Evolutionary conservation across 2,113 vertebrate species (phyloP).

Genomic region (Hystrix brachyura): DNA sequence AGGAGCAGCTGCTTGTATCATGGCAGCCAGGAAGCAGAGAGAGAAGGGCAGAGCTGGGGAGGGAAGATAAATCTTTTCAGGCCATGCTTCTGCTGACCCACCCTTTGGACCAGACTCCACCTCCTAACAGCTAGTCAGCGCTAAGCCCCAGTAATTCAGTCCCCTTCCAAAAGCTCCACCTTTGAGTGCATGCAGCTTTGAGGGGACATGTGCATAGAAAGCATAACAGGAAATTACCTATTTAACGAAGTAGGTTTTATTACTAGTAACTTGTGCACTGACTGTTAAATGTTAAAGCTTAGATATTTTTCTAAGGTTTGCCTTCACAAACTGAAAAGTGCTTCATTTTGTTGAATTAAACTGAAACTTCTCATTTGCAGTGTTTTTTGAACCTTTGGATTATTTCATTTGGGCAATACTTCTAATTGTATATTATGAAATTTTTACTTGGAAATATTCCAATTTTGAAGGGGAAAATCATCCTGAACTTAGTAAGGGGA

Average conservation of each 20-base stretch:
- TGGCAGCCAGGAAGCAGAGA: not conserved
- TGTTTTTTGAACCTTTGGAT: not conserved
- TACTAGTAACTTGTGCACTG: not conserved
- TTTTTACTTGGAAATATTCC: conserved; percentile 40
- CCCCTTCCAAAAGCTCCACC: not conserved
- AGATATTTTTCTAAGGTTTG: not conserved
- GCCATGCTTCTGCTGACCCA: not conserved
- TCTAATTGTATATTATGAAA: not conserved
- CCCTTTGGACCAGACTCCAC: not conserved
- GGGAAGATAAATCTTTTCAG: not conserved
- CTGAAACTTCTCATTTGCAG: not conserved
- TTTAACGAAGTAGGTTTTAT: not conserved
- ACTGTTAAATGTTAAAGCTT: not conserved
- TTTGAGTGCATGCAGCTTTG: not conserved
- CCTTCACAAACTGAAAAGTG: not conserved
- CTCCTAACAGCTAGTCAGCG: not conserved
- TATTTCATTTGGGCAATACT: conserved; percentile 9
- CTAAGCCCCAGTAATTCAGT: not conserved
- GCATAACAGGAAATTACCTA: not conserved
- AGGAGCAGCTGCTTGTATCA: not conserved
- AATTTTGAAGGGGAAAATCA: not conserved
- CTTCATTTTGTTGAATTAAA: conserved; percentile 12
- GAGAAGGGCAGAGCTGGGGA: not conserved
- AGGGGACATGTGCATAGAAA: not conserved
- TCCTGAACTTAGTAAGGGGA: not conserved